These are phyloP conservation scores for Drosophila busckii DNA, from an alignment of 1,140 invertebrate species.

Conservation along the genomic window DNA sequence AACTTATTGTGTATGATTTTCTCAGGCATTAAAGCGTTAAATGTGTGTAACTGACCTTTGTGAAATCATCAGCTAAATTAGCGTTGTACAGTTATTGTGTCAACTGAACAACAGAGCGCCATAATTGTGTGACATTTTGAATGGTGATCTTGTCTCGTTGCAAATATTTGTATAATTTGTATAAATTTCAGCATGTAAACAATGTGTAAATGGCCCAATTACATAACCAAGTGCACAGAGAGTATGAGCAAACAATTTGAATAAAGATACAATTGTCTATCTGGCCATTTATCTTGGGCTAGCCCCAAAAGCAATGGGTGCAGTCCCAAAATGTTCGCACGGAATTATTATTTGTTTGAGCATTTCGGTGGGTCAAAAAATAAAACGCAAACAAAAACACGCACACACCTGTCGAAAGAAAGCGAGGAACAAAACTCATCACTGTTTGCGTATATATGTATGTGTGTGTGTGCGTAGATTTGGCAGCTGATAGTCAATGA, in stretches of 20 bases:
- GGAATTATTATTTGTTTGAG: slow-evolving; percentile 48
- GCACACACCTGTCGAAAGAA: slow-evolving; percentile 29
- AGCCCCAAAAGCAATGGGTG: slow-evolving; percentile 16
- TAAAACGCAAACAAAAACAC: slow-evolving; percentile 11
- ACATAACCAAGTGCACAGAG: slow-evolving; percentile 62
- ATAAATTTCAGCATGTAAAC: slow-evolving; percentile 11
- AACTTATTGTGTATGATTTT: too few species aligned
- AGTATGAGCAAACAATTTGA: slow-evolving; percentile 34
- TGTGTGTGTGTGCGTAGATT: neutral
- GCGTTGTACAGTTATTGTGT: slow-evolving; percentile 21
- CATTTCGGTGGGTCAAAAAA: slow-evolving; percentile 42
- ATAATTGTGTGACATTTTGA: slow-evolving; percentile 65
- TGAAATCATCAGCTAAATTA: too few species aligned
- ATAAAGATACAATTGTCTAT: slow-evolving; percentile 69
- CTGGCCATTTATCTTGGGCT: slow-evolving; percentile 53
- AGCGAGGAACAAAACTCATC: slow-evolving; percentile 26
- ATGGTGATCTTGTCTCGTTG: slow-evolving; percentile 54
- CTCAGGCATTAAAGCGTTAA: too few species aligned
- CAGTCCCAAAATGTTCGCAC: slow-evolving; percentile 45
- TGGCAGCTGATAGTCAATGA: too few species aligned
- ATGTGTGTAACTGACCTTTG: too few species aligned
- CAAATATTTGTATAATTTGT: slow-evolving; percentile 7
- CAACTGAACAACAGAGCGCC: slow-evolving; percentile 20
- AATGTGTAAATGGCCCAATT: slow-evolving; percentile 65
- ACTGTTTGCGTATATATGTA: slow-evolving; percentile 12